phyloP scores from a whole-genome alignment of 2,113 vertebrate genomes.

The Saccopteryx bilineata region DNA sequence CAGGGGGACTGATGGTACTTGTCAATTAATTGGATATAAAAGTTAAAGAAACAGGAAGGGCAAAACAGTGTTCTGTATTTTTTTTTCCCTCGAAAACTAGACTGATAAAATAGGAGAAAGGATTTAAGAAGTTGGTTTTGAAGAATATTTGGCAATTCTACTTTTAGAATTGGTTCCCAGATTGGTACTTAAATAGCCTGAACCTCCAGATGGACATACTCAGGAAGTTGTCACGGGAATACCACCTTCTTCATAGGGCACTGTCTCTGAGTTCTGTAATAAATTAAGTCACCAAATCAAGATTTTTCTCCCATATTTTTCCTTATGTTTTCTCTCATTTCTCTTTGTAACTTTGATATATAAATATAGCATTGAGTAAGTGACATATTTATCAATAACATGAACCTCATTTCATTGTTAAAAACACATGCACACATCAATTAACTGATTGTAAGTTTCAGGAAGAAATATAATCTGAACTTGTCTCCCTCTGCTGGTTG shows the following conservation, averaged over 20 bases:
- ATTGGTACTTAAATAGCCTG: slow-evolving; percentile 55
- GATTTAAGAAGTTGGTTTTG: slow-evolving; percentile 24
- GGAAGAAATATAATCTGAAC: slow-evolving; percentile 82
- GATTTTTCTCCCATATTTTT: neutral
- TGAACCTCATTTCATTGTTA: slow-evolving; percentile 48
- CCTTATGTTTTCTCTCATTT: neutral
- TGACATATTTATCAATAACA: slow-evolving; percentile 44
- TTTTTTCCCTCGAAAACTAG: neutral
- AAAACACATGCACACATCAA: slow-evolving; percentile 66
- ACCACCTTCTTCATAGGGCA: slow-evolving; percentile 37
- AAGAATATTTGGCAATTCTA: slow-evolving; percentile 63
- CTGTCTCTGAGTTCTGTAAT: neutral
- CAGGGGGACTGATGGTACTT: neutral
- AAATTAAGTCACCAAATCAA: slow-evolving; percentile 31
- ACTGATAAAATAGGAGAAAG: slow-evolving; percentile 54
- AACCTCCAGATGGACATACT: slow-evolving; percentile 64
- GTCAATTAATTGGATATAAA: neutral
- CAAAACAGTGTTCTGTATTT: neutral
- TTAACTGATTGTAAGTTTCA: slow-evolving; percentile 75
- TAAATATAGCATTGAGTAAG: neutral
- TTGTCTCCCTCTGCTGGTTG: slow-evolving; percentile 90
- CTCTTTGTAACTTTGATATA: neutral
- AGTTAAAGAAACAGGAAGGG: neutral
- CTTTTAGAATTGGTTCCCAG: slow-evolving; percentile 76
- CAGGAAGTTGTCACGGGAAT: slow-evolving; percentile 60